Base-by-base conservation (phyloP, 2,888 invertebrate genomes). In the Trachelus troglodyta region DNA sequence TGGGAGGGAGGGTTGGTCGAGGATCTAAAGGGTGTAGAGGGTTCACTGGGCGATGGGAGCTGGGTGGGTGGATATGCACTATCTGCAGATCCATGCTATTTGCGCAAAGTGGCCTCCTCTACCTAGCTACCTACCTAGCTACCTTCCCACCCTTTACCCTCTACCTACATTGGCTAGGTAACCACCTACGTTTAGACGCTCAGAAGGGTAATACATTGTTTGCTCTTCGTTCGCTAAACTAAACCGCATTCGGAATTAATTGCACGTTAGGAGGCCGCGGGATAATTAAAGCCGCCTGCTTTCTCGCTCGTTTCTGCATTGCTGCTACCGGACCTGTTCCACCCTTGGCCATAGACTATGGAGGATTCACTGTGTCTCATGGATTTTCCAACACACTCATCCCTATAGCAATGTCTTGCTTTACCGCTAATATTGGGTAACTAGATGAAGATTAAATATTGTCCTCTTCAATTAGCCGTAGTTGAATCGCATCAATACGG, bases 221-320 rank as follows among this genome's bases (percentile, higher is more conserved):
- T 89, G 89, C 88, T 89, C 86, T 88, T 86, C 88, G 87, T 89
- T 87, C 87, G 88, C 88, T 89, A 88, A 89, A 89, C 89, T 89
- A 88, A 89, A 89, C 89, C 89, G 87, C 89, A 89, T 89, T 88
- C 84, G 87, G 88, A 89, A 89, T 89, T 89, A 89, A 89, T 89
- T 89, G 89, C 89, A 89, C 87, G 89, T 89, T 89, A 88, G 87
- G 81, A 89, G 85, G 85, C 88, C 86, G 84, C 84, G 85, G 85
- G 87, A 89, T 89, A 89, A 89, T 89, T 89, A 89, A 89, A 89
- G 87, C 88, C 85, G 83, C 85, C 86, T 84, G 87, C 83, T 86
- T 86, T 86, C 84, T 84, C 84, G 81, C 76, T 82, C 80, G 79
- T 82, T 83, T 81, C 82, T 82, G 82, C 83, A 84, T 81, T 85